phyloP scores from a whole-genome alignment of 2,888 invertebrate genomes.

The Pyrochroa serraticornis region DNA sequence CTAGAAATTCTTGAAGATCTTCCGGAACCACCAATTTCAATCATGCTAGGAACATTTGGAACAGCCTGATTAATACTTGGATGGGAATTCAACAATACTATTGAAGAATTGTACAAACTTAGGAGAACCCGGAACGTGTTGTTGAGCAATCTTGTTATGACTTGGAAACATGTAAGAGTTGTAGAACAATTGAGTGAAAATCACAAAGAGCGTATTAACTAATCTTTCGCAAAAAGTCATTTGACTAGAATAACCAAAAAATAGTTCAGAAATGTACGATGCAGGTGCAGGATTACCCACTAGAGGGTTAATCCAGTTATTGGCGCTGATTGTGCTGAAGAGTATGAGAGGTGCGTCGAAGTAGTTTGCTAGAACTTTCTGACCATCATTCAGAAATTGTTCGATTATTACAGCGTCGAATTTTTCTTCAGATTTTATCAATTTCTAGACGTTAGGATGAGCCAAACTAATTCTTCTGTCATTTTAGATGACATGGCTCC shows the following conservation, averaged over 20 bases:
- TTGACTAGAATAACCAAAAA: constrained; percentile 50
- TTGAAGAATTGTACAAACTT: constrained; percentile 39
- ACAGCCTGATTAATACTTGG: constrained; percentile 59
- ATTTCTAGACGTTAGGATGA: constrained; percentile 37
- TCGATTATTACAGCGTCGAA: constrained; percentile 55
- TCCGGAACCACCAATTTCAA: constrained; percentile 63
- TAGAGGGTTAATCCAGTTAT: constrained; percentile 57
- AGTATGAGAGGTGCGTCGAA: constrained; percentile 50
- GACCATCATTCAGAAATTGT: constrained; percentile 58
- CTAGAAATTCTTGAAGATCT: constrained; percentile 61
- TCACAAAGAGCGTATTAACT: constrained; percentile 53
- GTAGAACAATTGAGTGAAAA: neutral
- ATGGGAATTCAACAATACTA: constrained; percentile 55
- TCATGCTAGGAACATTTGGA: constrained; percentile 62
- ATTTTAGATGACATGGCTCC: neutral
- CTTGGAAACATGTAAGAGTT: constrained; percentile 20
- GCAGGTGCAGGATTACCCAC: constrained; percentile 60
- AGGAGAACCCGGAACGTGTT: constrained; percentile 41
- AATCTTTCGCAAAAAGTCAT: constrained; percentile 62
- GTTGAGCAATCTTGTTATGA: constrained; percentile 40
- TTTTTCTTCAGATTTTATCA: constrained; percentile 48
- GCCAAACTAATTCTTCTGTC: constrained; percentile 7
- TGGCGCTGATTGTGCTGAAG: constrained; percentile 57
- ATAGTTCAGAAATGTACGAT: constrained; percentile 60
- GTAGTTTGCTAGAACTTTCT: constrained; percentile 50